Conservation (phyloP, 2,113 vertebrate species). For the Copsychus sechellarum region DNA sequence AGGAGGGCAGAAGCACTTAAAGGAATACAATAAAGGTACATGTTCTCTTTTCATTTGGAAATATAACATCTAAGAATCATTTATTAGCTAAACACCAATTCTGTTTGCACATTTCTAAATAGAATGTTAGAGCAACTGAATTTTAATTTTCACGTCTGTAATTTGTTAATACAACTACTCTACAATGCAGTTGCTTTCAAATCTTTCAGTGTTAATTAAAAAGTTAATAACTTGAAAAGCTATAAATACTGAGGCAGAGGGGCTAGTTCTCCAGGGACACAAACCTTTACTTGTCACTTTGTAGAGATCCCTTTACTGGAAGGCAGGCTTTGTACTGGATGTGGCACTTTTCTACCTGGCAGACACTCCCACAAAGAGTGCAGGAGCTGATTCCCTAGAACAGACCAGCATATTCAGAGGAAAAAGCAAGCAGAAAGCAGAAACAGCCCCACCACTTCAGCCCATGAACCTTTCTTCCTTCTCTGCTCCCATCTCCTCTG, state of each 20-base stretch:
- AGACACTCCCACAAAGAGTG: not conserved
- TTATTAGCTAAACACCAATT: conserved; percentile 67
- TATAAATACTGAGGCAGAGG: conserved; percentile 58
- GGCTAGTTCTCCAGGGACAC: conserved; percentile 10
- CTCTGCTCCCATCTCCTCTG: not conserved
- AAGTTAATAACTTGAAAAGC: conserved; percentile 73
- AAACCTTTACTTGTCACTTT: conserved; percentile 63
- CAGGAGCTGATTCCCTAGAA: not conserved
- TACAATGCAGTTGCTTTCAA: conserved; percentile 62
- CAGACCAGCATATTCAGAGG: not conserved
- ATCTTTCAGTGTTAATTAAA: conserved; percentile 77
- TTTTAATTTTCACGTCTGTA: conserved; percentile 69
- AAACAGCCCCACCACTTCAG: not conserved
- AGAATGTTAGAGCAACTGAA: conserved; percentile 65
- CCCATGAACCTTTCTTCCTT: not conserved
- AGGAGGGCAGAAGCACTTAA: conserved; percentile 62
- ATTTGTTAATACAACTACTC: conserved; percentile 74
- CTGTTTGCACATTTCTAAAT: conserved; percentile 68
- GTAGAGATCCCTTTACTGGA: not conserved
- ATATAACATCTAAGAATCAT: conserved; percentile 58
- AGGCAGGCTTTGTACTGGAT: not conserved
- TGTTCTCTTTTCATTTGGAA: conserved; percentile 67
- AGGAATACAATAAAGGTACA: conserved; percentile 47
- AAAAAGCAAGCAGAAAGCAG: not conserved
- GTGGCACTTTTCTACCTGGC: not conserved